Base-by-base conservation (phyloP, 2,888 invertebrate genomes). In the Rhagonycha fulva region DNA sequence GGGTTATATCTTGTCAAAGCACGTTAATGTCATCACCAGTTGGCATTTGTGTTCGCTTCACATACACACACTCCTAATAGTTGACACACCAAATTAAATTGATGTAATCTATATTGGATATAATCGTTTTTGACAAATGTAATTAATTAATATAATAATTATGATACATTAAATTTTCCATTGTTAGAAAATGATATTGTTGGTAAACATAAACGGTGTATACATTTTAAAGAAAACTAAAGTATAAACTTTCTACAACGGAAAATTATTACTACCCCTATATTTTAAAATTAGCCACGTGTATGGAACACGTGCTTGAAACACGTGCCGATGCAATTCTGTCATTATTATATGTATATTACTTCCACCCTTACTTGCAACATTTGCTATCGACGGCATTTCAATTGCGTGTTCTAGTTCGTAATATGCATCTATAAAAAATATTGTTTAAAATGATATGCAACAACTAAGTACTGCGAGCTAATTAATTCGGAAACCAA, bases 1-100 rank as follows among this genome's bases (percentile, higher is more conserved):
- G 26, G 63, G 81, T 80, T 81, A 81, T 83, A 79, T 81, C 80
- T 81, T 83, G 84, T 83, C 82, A 82, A 80, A 79, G 82, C 82
- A 80, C 83, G 82, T 84, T 84, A 82, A 82, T 82, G 84, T 84
- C 84, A 84, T 79, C 79, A 74, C 79, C 84, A 84, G 83, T 82
- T 82, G 82, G 81, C 82, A 80, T 72, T 78, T 30, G 60, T 71
- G 24, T 62, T 73, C 71, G 62, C 70, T 63, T 72, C 74, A 24
- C 47, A 47, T 47, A 47, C 47, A 47, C 67, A 47, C 71, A 66
- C 60, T 69, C 68, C 14, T 61, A 72, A 32, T 28, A 47, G 72
- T 63, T 66, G 63, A 61, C 76, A 72, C 32, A 67, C 75, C 62
- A 72, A 69, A 69, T 72, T 63, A 66, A 28, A 74, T 71, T 67